These are phyloP conservation scores for Acronicta leporina DNA, from an alignment of 2,888 invertebrate species.

Conservation along the genomic window DNA sequence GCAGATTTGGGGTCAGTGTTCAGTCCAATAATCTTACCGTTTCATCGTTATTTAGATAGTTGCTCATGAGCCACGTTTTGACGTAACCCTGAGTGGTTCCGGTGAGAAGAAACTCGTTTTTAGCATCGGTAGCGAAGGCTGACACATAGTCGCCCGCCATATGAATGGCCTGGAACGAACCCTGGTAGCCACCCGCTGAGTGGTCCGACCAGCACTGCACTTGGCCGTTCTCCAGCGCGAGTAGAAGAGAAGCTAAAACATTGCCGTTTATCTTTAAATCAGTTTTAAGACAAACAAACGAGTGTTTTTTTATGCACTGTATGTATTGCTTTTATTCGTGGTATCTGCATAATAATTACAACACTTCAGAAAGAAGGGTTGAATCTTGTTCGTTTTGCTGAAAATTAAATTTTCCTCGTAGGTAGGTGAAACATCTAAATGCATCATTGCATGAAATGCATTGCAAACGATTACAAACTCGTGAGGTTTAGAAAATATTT, in stretches of 20 bases:
- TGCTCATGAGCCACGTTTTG: slow-evolving; percentile 93
- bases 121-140: slow-evolving; percentile 91
- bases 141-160: slow-evolving; percentile 90
- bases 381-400: too few species aligned
- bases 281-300: too few species aligned
- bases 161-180: slow-evolving; percentile 92
- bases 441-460: too few species aligned
- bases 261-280: neutral
- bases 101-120: slow-evolving; percentile 92
- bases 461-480: too few species aligned
- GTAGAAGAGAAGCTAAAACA: slow-evolving; percentile 90
- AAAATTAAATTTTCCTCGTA: too few species aligned
- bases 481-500: too few species aligned
- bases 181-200: slow-evolving; percentile 91
- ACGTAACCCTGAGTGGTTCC: slow-evolving; percentile 93
- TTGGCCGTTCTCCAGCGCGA: slow-evolving; percentile 93
- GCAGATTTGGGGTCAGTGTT: neutral
- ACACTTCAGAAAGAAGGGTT: too few species aligned
- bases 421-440: too few species aligned
- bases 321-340: too few species aligned
- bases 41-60: slow-evolving; percentile 87
- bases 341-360: too few species aligned
- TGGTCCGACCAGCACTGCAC: slow-evolving; percentile 95
- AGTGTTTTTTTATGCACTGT: too few species aligned
- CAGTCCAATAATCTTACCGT: slow-evolving; percentile 64